phyloP scores from a whole-genome alignment of 1,140 invertebrate genomes.

The Rhagoletis pomonella region DNA sequence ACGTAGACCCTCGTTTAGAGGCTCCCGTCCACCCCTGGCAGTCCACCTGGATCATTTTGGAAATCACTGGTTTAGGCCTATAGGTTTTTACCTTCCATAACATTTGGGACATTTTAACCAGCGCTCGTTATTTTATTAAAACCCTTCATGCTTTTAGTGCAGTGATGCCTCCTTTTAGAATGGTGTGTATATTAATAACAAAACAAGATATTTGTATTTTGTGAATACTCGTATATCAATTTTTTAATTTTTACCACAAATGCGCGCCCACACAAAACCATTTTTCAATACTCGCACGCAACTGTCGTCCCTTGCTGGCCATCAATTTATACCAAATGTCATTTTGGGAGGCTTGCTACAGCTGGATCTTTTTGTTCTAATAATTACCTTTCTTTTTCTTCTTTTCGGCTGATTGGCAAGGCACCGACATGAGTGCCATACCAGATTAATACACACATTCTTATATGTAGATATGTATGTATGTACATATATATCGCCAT shows the following conservation, averaged over 20 bases:
- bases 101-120: too few relatives aligned
- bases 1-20: too few relatives aligned
- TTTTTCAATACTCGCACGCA: not conserved
- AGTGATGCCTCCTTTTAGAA: too few relatives aligned
- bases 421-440: too few relatives aligned
- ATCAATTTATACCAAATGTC: slow-evolving; percentile 6
- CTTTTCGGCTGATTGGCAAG: not conserved
- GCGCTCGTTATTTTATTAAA: too few relatives aligned
- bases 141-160: too few relatives aligned
- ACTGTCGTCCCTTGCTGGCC: not conserved
- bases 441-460: not conserved
- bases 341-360: not conserved
- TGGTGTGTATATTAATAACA: too few relatives aligned
- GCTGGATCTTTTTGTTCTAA: not conserved
- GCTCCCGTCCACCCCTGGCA: too few relatives aligned
- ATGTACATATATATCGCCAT: not conserved
- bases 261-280: not conserved
- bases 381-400: not conserved
- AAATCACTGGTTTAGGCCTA: too few relatives aligned
- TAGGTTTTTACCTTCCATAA: too few relatives aligned
- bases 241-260: not conserved
- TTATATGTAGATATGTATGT: not conserved
- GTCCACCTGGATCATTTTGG: too few relatives aligned
- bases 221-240: not conserved
- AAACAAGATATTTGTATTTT: not conserved